Evolutionary conservation across 2,797 vertebrate genomes (phyloP).

Genomic region (Tolypeutes matacus): DNA sequence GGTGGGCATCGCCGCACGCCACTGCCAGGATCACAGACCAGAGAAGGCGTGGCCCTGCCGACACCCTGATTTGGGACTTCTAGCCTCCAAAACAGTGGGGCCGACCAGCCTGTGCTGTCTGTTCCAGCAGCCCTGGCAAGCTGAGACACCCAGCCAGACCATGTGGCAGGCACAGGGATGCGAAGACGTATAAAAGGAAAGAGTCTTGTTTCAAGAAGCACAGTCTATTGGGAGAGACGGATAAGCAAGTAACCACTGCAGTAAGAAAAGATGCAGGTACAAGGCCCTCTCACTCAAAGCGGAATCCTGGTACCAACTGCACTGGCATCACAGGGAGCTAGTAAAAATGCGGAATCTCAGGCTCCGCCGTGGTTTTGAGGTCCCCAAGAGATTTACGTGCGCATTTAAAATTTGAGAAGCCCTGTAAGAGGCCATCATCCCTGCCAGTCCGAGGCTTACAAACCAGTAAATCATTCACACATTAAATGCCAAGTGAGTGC

Average conservation of each 20-base stretch:
- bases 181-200: background rate
- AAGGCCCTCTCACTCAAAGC: background rate
- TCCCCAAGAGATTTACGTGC: background rate
- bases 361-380: background rate
- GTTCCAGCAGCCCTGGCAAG: too few relatives aligned
- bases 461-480: background rate
- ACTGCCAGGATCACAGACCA: too few relatives aligned
- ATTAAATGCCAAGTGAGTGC: background rate
- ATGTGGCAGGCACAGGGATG: background rate
- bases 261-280: background rate
- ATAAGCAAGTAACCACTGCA: background rate
- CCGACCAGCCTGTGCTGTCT: too few relatives aligned
- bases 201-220: background rate
- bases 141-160: too few relatives aligned
- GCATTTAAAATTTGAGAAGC: slow-evolving; percentile 26
- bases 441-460: background rate
- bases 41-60: too few relatives aligned
- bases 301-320: background rate
- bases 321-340: background rate
- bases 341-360: background rate
- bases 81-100: too few relatives aligned
- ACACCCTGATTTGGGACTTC: too few relatives aligned
- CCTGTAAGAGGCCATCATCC: background rate
- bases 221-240: background rate
- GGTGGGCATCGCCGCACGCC: too few relatives aligned